A percentile compares a stretch with the other conserved stretches of the same genome.
These are phyloP conservation scores for Siniperca undulata DNA, from an alignment of 2,797 vertebrate species.

Conservation along the genomic window DNA sequence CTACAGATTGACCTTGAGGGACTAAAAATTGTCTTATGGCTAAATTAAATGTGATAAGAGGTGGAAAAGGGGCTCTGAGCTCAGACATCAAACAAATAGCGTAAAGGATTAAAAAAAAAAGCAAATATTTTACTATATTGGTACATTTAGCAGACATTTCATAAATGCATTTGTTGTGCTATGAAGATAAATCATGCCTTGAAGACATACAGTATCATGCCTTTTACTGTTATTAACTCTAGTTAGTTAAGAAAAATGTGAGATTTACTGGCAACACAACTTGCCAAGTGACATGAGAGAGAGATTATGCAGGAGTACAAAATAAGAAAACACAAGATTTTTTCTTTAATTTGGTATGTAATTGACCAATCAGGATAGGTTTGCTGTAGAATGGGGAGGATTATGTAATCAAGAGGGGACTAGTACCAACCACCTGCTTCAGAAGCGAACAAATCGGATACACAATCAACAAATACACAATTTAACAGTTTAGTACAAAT, in stretches of 20 bases:
- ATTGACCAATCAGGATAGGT: constrained; percentile 8
- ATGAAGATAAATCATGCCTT: neutral
- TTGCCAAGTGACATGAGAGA: neutral
- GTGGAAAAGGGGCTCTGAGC: constrained; percentile 30
- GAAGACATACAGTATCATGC: neutral
- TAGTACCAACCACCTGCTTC: constrained; percentile 5
- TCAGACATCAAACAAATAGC: constrained; percentile 12
- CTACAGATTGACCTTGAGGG: constrained; percentile 62
- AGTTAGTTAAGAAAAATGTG: neutral
- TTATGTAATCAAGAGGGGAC: constrained; percentile 11
- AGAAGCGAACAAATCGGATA: constrained; percentile 6
- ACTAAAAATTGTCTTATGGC: constrained; percentile 51
- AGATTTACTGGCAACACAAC: constrained; percentile 5
- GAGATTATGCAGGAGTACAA: neutral
- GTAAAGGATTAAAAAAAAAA: neutral
- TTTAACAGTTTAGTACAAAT: neutral
- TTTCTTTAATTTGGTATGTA: constrained; percentile 12
- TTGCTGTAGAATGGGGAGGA: neutral
- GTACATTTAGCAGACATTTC: neutral
- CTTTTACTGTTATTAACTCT: neutral
- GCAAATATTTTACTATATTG: neutral
- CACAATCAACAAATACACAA: neutral
- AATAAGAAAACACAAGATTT: constrained; percentile 27
- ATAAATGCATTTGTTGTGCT: neutral
- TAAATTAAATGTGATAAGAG: constrained; percentile 48